Evolutionary conservation across 2,113 vertebrate species (phyloP), one percentile per base, ranked within the genome.

Genomic region (Anthoscopus minutus): DNA sequence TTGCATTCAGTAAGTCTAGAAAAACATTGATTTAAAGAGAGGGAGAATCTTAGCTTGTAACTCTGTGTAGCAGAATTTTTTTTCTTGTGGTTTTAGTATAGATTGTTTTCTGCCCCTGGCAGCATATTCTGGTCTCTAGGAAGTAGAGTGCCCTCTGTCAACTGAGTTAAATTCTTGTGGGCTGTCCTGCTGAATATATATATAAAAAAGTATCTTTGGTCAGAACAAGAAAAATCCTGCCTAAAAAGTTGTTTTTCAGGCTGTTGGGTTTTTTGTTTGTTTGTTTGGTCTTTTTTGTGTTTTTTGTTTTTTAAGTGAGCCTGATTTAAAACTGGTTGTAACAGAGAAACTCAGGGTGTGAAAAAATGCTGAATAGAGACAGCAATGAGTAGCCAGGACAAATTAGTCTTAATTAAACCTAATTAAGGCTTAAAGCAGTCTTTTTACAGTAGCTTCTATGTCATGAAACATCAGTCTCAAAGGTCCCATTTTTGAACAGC

Each of bases 51-150:
- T 25, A 14, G n/a, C 20, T 21, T 86, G 10, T 47, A 65, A 69
- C 6, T 62, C 23, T 27, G 3, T 0, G 0, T 27, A 14, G 8
- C 21, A 62, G 33, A 19, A 8, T 2, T 5, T 13, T 15, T 21
- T 30, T 67, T 27, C 13, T 35, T 1, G 1, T 56, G 13, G 2
- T 56, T 90, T 77, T 69, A 23, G n/a, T 3, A 1, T 35, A 51
- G 80, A 15, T 30, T 89, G 3, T 60, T 92, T 86, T 19, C 7
- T 86, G 72, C 24, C 7, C 5, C 19, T 47, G 25, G 28, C 27
- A 54, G 13, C 11, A 6, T 57, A 13, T 57, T 73, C 60, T 54
- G 21, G 8, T 81, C 38, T 70, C 31, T 65, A 53, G 58, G 45
- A 92, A 45, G 28, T 2, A 53, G 4, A 0, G 0, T 76, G 17